Conservation (phyloP, 2,113 vertebrate genomes). For the Cranoglanis bouderius region DNA sequence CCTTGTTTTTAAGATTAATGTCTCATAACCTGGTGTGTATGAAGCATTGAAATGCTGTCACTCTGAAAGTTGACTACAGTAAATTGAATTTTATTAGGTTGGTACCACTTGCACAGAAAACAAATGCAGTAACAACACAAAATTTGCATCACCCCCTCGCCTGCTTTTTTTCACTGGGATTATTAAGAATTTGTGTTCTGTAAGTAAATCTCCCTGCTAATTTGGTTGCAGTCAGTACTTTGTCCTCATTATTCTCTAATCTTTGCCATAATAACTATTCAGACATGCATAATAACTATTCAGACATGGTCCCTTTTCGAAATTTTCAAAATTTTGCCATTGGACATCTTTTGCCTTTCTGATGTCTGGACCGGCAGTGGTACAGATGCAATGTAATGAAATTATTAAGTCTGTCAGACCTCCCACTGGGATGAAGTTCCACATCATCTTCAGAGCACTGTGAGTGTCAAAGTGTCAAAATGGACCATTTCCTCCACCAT, state of each 20-base stretch:
- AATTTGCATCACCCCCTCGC: background rate
- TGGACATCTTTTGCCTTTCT: background rate
- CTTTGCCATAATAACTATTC: background rate
- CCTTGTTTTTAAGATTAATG: constrained; percentile 9
- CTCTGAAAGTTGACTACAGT: background rate
- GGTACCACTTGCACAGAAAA: background rate
- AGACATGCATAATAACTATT: background rate
- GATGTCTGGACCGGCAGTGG: background rate
- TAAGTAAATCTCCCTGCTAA: background rate
- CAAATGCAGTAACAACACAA: background rate
- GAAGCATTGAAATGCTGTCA: background rate
- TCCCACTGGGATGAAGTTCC: background rate
- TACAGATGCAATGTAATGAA: background rate
- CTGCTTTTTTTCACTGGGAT: background rate
- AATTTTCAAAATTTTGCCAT: background rate
- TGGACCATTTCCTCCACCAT: background rate
- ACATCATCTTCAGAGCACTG: background rate
- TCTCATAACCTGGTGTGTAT: background rate
- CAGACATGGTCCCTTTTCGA: background rate
- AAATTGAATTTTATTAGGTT: background rate
- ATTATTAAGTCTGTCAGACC: background rate
- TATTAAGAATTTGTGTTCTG: background rate
- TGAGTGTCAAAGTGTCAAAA: background rate
- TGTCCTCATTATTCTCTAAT: background rate
- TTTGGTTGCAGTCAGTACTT: background rate